Percentiles rank a stretch among this genome's conserved stretches.
phyloP scores from a whole-genome alignment of 1,140 invertebrate genomes.

The Episyrphus balteatus region DNA sequence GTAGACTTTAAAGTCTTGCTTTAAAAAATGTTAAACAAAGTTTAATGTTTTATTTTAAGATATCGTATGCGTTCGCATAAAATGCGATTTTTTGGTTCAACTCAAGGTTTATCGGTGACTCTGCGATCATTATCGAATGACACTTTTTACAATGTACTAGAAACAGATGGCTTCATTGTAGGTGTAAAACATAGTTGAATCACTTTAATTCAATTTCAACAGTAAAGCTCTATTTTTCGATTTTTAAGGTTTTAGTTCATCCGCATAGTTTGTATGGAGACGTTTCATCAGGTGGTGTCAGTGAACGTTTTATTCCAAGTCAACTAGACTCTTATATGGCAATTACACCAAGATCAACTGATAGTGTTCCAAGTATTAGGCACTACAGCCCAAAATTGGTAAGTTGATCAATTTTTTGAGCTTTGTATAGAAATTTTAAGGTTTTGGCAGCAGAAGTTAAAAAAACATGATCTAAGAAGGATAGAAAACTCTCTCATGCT shows the following conservation, averaged over 20 bases:
- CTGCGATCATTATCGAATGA: constrained; percentile 29
- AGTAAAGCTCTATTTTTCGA: neutral
- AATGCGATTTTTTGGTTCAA: constrained; percentile 15
- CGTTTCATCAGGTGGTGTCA: constrained; percentile 18
- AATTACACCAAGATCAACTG: constrained; percentile 15
- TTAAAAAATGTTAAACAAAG: neutral
- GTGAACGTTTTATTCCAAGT: constrained; percentile 11
- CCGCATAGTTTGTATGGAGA: constrained; percentile 17
- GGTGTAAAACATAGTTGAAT: neutral
- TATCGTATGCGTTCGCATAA: constrained; percentile 7
- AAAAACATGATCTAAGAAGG: too few relatives aligned
- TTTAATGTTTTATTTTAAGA: neutral
- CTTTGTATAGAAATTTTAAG: too few relatives aligned
- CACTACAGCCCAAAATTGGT: too few relatives aligned
- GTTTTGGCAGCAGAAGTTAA: too few relatives aligned
- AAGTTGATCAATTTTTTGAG: too few relatives aligned
- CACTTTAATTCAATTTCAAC: neutral
- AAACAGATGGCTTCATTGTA: constrained; percentile 32
- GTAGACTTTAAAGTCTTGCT: neutral
- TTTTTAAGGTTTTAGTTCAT: constrained; percentile 20
- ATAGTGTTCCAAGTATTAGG: constrained; percentile 12
- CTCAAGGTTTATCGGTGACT: constrained; percentile 33
- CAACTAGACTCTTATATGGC: constrained; percentile 15
- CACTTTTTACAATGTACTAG: constrained; percentile 23
- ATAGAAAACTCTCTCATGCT: too few relatives aligned